Evolutionary conservation across 2,113 vertebrate genomes (phyloP).

Genomic region (Larimichthys polyactis): DNA sequence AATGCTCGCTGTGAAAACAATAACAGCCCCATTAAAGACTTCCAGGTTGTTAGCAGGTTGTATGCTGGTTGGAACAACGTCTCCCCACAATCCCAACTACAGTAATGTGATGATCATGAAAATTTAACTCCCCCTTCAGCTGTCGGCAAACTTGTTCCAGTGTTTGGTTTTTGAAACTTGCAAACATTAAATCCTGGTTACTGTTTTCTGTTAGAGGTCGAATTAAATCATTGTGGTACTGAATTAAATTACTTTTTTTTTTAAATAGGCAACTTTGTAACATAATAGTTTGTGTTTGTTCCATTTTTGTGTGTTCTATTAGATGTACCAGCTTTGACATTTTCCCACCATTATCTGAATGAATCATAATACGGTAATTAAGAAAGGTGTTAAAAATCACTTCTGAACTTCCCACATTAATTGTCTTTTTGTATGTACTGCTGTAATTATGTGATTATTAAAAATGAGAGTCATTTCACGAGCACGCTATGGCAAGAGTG

Average conservation of each 20-base stretch:
- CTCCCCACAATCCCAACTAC: constrained; percentile 12
- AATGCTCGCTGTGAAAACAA: constrained; percentile 43
- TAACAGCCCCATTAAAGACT: constrained; percentile 45
- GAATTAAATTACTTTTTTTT: neutral
- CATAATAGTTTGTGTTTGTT: neutral
- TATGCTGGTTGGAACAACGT: constrained; percentile 9
- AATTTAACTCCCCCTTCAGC: neutral
- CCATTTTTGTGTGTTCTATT: neutral
- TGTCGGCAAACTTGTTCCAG: neutral
- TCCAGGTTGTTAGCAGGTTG: constrained; percentile 46
- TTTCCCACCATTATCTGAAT: neutral
- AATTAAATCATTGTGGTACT: neutral
- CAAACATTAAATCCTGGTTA: neutral
- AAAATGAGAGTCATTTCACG: neutral
- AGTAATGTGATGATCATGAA: constrained; percentile 1
- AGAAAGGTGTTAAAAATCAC: neutral
- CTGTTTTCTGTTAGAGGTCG: neutral
- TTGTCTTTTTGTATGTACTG: neutral
- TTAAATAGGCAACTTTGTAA: too few relatives aligned
- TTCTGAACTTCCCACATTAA: neutral
- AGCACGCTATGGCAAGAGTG: neutral
- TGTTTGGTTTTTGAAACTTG: neutral
- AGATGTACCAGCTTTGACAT: neutral
- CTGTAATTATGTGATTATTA: neutral
- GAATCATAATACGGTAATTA: neutral